phyloP scores from a whole-genome alignment of 2,888 invertebrate genomes.

The Mechanitis messenoides region DNA sequence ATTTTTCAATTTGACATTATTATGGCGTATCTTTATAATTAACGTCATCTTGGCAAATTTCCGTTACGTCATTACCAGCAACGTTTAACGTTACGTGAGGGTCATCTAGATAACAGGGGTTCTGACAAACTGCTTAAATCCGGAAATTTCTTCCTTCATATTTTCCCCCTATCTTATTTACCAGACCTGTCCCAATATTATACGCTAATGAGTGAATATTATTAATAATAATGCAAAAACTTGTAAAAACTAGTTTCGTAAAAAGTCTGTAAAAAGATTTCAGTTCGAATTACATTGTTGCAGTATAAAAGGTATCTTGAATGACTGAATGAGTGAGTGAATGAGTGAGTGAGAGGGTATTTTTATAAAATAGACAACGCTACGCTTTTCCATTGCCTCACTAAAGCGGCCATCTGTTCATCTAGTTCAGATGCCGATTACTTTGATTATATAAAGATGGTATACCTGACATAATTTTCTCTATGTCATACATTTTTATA shows the following conservation, averaged over 20 bases:
- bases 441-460: too few species aligned
- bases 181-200: not conserved
- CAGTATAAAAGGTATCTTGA: conserved; percentile 2
- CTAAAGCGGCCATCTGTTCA: not conserved
- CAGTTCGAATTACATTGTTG: not conserved
- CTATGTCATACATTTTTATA: too few species aligned
- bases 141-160: conserved; percentile 2
- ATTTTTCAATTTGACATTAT: not conserved
- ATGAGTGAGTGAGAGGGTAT: not conserved
- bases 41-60: conserved; percentile 17
- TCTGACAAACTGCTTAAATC: conserved; percentile 12
- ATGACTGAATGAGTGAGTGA: not conserved
- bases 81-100: conserved; percentile 12
- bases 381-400: not conserved
- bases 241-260: not conserved
- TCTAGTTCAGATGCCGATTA: not conserved
- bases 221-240: not conserved
- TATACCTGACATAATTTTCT: too few species aligned
- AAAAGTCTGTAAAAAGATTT: not conserved
- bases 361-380: not conserved
- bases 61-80: conserved; percentile 16
- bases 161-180: not conserved
- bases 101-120: conserved; percentile 8
- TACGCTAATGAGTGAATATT: too few species aligned
- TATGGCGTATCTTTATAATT: conserved; percentile 13